Evolutionary conservation across 2,113 vertebrate genomes (phyloP), one percentile per base, ranked within the genome.

Genomic region (Larimichthys polyactis): DNA sequence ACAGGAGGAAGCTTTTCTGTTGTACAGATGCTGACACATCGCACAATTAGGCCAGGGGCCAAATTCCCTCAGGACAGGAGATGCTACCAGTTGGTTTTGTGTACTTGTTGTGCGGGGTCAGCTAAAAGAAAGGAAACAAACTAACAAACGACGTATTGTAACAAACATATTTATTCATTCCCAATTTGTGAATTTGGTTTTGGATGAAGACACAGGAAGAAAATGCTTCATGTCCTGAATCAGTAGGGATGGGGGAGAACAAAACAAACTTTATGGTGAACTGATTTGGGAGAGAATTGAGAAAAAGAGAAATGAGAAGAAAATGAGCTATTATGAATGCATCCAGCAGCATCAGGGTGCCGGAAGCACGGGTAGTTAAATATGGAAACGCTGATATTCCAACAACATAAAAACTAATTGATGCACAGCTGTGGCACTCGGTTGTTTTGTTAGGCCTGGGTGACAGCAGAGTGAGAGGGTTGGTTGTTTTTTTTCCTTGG

Each of bases 341-440:
- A 54, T 49, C 59, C 49, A 20, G 12, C 0, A 24, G 40, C 60
- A 52, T 76, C n/a, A 58, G 32, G 66, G 29, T 16, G 17, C 40
- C 66, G 58, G 27, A 76, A 67, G 44, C 51, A 16, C 2, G 20
- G 19, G 17, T 43, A 62, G 48, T 73, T 68, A 72, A 69, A 59
- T 51, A 54, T 75, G 40, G 14, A 19, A 55, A 51, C n/a, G 29
- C 12, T 72, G 55, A 68, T 67, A 67, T 84, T 67, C 57, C 40
- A 63, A 59, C 66, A 71, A 59, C 54, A 54, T 70, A 14, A 68
- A 85, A 83, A 78, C 1, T 66, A 19, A 77, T 16, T 52, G 36
- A 60, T 62, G 36, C 11, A 3, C 86, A 90, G 85, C 78, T 91
- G 87, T 58, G 82, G 32, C 54, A 44, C 44, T 22, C 1, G 8